Conservation (phyloP, 2,113 vertebrate species). For the Glareola pratincola region DNA sequence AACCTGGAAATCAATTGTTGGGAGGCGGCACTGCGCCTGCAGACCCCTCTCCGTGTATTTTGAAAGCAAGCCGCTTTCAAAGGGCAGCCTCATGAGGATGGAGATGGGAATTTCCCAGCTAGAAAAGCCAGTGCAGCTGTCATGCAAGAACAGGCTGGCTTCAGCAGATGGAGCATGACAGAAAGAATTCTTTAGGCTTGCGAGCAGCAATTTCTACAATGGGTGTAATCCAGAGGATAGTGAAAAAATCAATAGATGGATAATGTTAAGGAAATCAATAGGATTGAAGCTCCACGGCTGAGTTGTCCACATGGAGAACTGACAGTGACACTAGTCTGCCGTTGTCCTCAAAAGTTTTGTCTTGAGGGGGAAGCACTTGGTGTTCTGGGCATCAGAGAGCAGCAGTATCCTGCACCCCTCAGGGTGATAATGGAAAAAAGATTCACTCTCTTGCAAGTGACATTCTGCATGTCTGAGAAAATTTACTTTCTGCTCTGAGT, state of each 20-base stretch:
- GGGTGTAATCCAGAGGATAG: neutral
- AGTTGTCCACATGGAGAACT: neutral
- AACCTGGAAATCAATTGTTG: neutral
- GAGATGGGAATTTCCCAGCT: neutral
- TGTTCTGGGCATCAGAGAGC: neutral
- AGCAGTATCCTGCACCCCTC: neutral
- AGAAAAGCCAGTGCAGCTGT: conserved; percentile 5
- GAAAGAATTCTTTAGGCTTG: neutral
- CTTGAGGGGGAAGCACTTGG: neutral
- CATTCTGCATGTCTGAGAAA: neutral
- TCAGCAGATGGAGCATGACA: conserved; percentile 1
- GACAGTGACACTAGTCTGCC: neutral
- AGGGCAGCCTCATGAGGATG: neutral
- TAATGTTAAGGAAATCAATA: neutral
- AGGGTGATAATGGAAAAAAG: neutral
- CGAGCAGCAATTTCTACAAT: neutral
- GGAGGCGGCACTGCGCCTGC: neutral
- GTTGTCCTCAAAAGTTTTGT: neutral
- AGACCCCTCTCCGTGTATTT: neutral
- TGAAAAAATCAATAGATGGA: neutral
- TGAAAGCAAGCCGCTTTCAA: neutral
- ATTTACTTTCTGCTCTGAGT: neutral
- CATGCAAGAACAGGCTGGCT: neutral
- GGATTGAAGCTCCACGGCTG: neutral
- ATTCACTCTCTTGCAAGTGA: neutral